Base-by-base conservation (phyloP, 2,888 invertebrate genomes). In the Mongoloraphidia duomilia region DNA sequence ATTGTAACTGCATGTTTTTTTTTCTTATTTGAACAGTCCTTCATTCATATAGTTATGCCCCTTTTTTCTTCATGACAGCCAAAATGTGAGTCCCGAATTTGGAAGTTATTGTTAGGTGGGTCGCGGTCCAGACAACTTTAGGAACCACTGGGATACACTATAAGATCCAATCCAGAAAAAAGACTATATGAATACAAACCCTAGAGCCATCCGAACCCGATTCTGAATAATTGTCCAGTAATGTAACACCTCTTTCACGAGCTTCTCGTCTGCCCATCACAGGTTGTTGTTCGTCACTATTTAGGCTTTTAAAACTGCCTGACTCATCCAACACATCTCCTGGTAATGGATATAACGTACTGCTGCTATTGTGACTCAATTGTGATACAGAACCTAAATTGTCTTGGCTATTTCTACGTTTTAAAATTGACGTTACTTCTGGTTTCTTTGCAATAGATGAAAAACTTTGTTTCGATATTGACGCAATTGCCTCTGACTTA, bases 151-250 rank as follows among this genome's bases (percentile, higher is more conserved):
- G n/a, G n/a, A n/a, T n/a, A n/a, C n/a, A n/a, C n/a, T 6, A 1
- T 26, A 26, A 26, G 26, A 26, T 26, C 26, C 26, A 26, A 26
- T 17, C 17, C 3, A 26, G 6, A 26, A 26, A 26, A 6, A 26
- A 26, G 6, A 6, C 1, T 3, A 47, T 44, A 26, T 41, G 37
- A 44, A 47, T 55, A 71, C 70, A 68, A 70, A 79, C 75, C 58
- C 66, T 67, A 55, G 71, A 77, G 57, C 74, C 78, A 52, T 85
- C 85, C 72, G 83, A 80, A 63, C 87, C 88, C 0, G 84, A 84
- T 55, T 82, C 83, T 0, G 83, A 84, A 5, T 84, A 84, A 13
- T 81, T 80, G 0, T 26, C 26, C 6, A 26, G 26, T 6, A 26
- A 6, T 1, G 26, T 26, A 26, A 26, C 26, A 26, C 26, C 26